Base-by-base conservation (phyloP, 2,797 vertebrate genomes). In the Halcyon leucocephala region DNA sequence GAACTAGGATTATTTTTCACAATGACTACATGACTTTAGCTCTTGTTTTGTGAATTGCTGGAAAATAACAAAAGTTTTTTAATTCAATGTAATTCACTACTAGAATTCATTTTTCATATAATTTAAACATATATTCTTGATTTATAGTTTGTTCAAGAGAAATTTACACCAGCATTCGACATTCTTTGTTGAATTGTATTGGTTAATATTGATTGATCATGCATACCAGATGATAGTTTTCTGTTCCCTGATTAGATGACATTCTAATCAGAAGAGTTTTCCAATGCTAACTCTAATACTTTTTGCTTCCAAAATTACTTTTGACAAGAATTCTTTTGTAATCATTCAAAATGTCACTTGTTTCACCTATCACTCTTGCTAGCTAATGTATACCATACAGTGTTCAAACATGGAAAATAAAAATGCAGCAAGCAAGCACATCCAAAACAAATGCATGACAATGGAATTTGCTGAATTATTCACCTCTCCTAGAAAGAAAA, bases 271-370 rank as follows among this genome's bases (percentile, higher is more conserved):
- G 26, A 71, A 67, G 44, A 90, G 51, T 77, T 90, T 88, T 89
- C 67, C 78, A 88, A 49, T 74, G 48, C 20, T 55, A 74, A 29
- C 18, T 79, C 31, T 74, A 89, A 89, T 35, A 78, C 42, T 89
- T 95, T 94, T 90, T 92, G 95, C 91, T 95, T 87, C 86, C 78
- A 89, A 89, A 94, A 92, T 92, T 80, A 93, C 60, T 92, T 95
- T 78, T 0, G 0, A 41, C 48, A 46, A 95, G 54, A 94, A 89
- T 89, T 89, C 64, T 82, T 16, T 58, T 42, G 26, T 51, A 93
- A 87, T 90, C 44, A 65, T 87, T 93, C 86, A 89, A 94, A 92
- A 78, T 3, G 15, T 74, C 81, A 60, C 17, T 66, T 74, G 29
- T 61, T 93, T 74, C 81, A 70, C 52, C 26, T 65, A 46, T 71